phyloP scores from a whole-genome alignment of 1,140 invertebrate genomes.

The Megalonaias nervosa region DNA sequence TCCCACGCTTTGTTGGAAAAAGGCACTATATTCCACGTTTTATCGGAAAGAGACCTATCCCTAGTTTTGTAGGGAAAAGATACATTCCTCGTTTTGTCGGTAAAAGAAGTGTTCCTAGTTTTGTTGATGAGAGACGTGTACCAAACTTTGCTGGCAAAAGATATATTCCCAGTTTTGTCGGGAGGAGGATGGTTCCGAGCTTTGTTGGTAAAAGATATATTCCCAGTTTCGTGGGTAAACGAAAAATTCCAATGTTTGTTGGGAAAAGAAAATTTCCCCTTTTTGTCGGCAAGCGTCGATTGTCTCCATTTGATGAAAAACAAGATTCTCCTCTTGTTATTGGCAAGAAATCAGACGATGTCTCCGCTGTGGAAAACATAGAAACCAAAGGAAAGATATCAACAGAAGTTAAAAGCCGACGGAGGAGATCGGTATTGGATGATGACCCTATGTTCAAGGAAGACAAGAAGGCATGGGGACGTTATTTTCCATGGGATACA shows the following conservation, averaged over 20 bases:
- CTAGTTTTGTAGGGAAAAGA: constrained; percentile 24
- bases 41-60: constrained; percentile 5
- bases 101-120: constrained; percentile 23
- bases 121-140: constrained; percentile 33
- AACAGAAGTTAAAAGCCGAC: background rate
- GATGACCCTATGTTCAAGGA: background rate
- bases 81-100: constrained; percentile 26
- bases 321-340: background rate
- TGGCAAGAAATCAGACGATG: constrained; percentile 15
- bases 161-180: constrained; percentile 32
- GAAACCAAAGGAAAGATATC: background rate
- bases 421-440: constrained; percentile 20
- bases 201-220: constrained; percentile 31
- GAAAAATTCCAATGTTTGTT: constrained; percentile 24
- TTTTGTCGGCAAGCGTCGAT: constrained; percentile 21
- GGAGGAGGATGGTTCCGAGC: constrained; percentile 19
- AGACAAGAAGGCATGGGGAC: constrained; percentile 6
- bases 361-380: background rate
- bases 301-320: background rate
- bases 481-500: constrained; percentile 11
- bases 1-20: constrained; percentile 9
- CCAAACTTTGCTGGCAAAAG: constrained; percentile 31
- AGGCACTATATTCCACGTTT: background rate
- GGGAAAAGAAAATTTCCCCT: constrained; percentile 23
- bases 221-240: constrained; percentile 29